These are phyloP conservation scores for Zeus faber DNA, from an alignment of 2,113 vertebrate species.

Conservation along the genomic window DNA sequence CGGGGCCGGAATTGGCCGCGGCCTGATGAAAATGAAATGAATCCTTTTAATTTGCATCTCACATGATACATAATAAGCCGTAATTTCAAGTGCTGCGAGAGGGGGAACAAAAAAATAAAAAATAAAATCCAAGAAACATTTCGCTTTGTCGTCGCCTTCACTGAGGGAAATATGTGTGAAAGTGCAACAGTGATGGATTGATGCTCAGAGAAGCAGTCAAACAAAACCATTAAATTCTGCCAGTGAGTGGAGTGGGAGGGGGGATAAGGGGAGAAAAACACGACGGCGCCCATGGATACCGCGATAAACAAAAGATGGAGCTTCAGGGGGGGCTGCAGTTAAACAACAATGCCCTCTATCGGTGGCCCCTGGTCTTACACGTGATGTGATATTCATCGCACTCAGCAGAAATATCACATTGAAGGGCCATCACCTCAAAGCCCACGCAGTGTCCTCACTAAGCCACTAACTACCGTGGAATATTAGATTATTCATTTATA, in stretches of 20 bases:
- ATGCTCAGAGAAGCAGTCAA: conserved; percentile 43
- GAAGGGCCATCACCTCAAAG: conserved; percentile 72
- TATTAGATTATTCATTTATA: conserved; percentile 63
- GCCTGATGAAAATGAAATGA: conserved; percentile 66
- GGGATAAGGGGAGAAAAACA: conserved; percentile 31
- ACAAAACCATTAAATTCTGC: conserved; percentile 48
- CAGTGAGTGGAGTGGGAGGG: conserved; percentile 38
- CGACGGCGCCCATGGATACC: conserved; percentile 42
- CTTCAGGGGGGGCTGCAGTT: conserved; percentile 47
- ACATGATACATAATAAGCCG: conserved; percentile 56
- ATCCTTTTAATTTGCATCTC: conserved; percentile 64
- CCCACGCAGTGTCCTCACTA: conserved; percentile 70
- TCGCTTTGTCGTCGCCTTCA: conserved; percentile 33
- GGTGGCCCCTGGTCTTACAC: conserved; percentile 38
- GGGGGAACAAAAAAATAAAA: no score
- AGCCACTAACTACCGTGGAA: conserved; percentile 58
- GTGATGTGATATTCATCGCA: conserved; percentile 56
- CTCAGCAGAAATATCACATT: conserved; percentile 74
- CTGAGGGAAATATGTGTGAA: conserved; percentile 30
- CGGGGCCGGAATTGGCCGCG: conserved; percentile 29
- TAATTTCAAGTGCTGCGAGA: conserved; percentile 47
- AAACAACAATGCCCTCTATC: conserved; percentile 75
- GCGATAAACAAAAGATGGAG: conserved; percentile 57
- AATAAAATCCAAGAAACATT: no score
- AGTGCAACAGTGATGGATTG: conserved; percentile 41